phyloP scores from a whole-genome alignment of 2,888 invertebrate species.

The Pocota personata region DNA sequence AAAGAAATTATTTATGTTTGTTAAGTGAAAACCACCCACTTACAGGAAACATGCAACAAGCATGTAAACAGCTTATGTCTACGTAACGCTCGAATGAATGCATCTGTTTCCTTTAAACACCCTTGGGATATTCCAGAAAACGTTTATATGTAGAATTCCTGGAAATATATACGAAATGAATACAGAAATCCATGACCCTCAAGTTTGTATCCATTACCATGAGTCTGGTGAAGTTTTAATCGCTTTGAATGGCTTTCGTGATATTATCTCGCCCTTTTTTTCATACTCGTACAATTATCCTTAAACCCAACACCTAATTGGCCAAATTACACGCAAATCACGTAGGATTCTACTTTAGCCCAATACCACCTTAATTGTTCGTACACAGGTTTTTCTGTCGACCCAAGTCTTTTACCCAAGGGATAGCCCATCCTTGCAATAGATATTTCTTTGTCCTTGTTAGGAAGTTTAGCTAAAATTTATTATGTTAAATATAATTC shows the following conservation, averaged over 20 bases:
- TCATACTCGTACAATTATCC: not conserved
- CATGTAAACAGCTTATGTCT: too few relatives aligned
- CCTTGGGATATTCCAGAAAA: not conserved
- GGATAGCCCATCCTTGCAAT: not conserved
- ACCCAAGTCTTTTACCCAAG: not conserved
- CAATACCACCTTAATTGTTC: constrained; percentile 18
- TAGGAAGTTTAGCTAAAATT: constrained; percentile 5
- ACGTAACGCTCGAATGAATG: too few relatives aligned
- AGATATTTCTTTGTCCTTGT: not conserved
- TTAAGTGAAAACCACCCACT: too few relatives aligned
- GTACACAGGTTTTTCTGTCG: not conserved
- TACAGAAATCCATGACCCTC: not conserved
- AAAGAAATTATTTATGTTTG: too few relatives aligned
- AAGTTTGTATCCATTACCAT: not conserved
- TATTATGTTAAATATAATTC: not conserved
- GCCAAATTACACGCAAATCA: constrained; percentile 41
- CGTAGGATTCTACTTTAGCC: constrained; percentile 12
- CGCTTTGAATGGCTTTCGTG: not conserved
- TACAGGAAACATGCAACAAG: too few relatives aligned
- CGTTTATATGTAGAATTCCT: not conserved
- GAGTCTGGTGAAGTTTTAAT: too few relatives aligned
- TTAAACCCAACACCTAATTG: constrained; percentile 18
- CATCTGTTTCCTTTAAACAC: not conserved
- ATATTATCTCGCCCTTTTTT: not conserved
- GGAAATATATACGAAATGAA: too few relatives aligned